Conservation (phyloP, 2,888 invertebrate species). For the Syrphus vitripennis region DNA sequence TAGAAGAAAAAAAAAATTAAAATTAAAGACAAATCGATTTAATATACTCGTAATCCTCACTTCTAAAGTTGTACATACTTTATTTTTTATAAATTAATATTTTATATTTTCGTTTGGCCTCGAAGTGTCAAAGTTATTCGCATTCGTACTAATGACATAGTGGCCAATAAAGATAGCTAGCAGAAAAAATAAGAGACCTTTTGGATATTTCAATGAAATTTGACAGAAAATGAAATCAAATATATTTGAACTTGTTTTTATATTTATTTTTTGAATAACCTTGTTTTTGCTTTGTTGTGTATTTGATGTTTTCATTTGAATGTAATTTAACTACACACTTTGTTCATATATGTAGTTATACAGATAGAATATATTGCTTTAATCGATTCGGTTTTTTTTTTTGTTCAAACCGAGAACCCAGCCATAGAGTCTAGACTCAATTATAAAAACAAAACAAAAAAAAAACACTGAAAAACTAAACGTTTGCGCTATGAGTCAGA, state of each 20-base stretch:
- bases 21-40: neutral
- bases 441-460: no score
- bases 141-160: conserved; percentile 15
- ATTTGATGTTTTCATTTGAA: neutral
- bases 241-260: neutral
- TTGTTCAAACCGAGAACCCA: neutral
- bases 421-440: conserved; percentile 10
- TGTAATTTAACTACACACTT: neutral
- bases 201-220: neutral
- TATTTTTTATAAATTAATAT: neutral
- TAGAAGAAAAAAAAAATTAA: neutral
- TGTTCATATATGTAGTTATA: neutral
- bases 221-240: neutral
- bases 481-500: neutral
- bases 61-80: neutral
- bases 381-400: neutral
- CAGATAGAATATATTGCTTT: neutral
- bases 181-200: neutral
- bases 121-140: neutral
- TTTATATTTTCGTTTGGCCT: neutral
- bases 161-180: neutral
- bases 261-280: neutral
- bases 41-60: neutral
- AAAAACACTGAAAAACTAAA: no score
- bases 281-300: conserved; percentile 17